Percentiles rank a stretch among this genome's conserved stretches.
Evolutionary conservation across 2,888 invertebrate genomes (phyloP).

Genomic region (Acronicta aceris): DNA sequence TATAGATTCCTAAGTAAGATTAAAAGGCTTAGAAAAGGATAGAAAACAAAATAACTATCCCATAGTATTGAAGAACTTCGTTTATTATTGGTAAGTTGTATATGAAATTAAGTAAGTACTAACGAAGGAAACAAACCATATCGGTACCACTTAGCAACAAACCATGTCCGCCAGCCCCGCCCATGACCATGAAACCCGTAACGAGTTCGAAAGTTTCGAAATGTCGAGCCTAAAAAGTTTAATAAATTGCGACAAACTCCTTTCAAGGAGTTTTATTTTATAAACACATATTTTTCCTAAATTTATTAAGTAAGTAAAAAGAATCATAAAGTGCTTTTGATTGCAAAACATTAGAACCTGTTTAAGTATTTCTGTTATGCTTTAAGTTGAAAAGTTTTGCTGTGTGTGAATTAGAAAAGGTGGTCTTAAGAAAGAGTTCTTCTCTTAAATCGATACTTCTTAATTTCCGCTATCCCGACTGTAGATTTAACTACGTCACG

Average conservation of each 20-base stretch:
- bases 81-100: too few species aligned
- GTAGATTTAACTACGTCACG: slow-evolving; percentile 28
- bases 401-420: background rate
- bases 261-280: background rate
- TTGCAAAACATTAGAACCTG: background rate
- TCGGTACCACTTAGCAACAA: background rate
- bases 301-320: background rate
- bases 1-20: background rate
- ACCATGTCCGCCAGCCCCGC: background rate
- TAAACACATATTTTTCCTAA: background rate
- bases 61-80: too few species aligned
- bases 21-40: too few species aligned
- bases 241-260: background rate
- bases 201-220: background rate
- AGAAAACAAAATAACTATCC: too few species aligned
- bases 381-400: too few species aligned
- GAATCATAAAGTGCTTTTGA: too few species aligned
- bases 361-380: background rate
- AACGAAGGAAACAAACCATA: background rate
- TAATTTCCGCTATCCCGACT: slow-evolving; percentile 40
- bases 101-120: too few species aligned
- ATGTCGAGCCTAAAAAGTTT: background rate
- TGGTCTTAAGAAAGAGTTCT: slow-evolving; percentile 6
- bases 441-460: slow-evolving; percentile 43
- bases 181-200: background rate